Evolutionary conservation across 2,888 invertebrate species (phyloP), one percentile per base, ranked within the genome.

Genomic region (Argynnis bischoffii): DNA sequence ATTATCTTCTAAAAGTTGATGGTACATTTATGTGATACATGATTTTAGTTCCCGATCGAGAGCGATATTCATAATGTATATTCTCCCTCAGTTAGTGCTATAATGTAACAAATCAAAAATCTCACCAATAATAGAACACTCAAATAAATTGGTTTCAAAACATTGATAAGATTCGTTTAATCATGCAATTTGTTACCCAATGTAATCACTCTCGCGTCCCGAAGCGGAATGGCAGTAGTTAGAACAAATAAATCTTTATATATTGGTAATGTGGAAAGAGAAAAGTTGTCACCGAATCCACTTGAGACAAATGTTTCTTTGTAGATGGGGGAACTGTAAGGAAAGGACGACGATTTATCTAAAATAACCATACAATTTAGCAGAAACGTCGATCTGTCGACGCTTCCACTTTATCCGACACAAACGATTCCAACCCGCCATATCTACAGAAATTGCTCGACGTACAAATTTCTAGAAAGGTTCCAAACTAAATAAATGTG

Each of bases 341-440:
- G 83, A 81, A 86, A 86, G 85, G 84, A 85, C 82, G 84, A 81
- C 86, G 84, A 92, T 92, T 90, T 90, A 89, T 91, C 88, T 89
- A 84, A 89, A 90, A 92, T 88, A 90, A 88, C 88, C 87, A 87
- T 88, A 88, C 88, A 89, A 88, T 89, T 88, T 88, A 83, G 84
- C 84, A 79, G 79, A 83, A 84, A 85, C 77, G 87, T 90, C 88
- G 88, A 91, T 90, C 82, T 88, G 85, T 86, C 84, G 84, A 84
- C 87, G 86, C 82, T 84, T 81, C 85, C 87, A 90, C 89, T 91
- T 89, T 89, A 83, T 84, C 84, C 81, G 88, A 91, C 92, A 91
- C 90, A 90, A 88, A 89, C 87, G 85, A 88, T 87, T 88, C 84
- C 85, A 83, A 85, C 79, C 80, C 83, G 83, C 90, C 89, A 89